These are phyloP conservation scores for Cheirogaleus major DNA, from an alignment of 2,797 vertebrate genomes.

Conservation along the genomic window DNA sequence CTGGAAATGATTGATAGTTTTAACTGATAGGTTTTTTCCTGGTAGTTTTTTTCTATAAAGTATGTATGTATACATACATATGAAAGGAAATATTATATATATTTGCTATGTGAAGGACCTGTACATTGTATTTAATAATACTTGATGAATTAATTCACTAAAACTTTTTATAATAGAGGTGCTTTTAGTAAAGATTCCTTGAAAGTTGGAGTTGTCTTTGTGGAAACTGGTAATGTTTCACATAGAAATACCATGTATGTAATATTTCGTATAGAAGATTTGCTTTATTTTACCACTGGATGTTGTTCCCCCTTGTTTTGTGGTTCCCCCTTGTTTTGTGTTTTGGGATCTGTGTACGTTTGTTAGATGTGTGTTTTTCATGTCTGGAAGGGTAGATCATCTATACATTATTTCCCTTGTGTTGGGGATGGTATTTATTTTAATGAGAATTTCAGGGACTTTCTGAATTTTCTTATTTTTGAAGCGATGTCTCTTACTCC, in stretches of 20 bases:
- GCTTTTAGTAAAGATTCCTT: slow-evolving; percentile 40
- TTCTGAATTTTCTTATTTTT: not conserved
- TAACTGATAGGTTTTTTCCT: not conserved
- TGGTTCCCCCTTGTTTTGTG: slow-evolving; percentile 6
- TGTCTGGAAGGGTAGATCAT: not conserved
- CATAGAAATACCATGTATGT: not conserved
- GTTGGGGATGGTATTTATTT: slow-evolving; percentile 34
- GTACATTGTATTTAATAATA: not conserved
- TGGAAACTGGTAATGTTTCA: not conserved
- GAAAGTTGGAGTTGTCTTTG: slow-evolving; percentile 2
- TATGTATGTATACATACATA: not conserved
- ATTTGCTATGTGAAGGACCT: not conserved
- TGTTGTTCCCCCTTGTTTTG: not conserved
- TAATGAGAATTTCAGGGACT: not conserved
- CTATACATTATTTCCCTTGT: not conserved
- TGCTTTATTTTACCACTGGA: not conserved
- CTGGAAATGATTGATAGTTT: not conserved
- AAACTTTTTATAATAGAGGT: not conserved
- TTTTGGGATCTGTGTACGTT: not conserved
- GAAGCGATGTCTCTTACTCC: not conserved
- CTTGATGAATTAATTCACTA: slow-evolving; percentile 14
- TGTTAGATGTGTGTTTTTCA: slow-evolving; percentile 14
- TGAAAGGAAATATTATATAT: not conserved
- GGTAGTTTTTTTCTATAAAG: not conserved
- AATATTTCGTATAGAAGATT: not conserved